phyloP scores from a whole-genome alignment of 1,140 invertebrate genomes.

The Mactra quadrangularis region DNA sequence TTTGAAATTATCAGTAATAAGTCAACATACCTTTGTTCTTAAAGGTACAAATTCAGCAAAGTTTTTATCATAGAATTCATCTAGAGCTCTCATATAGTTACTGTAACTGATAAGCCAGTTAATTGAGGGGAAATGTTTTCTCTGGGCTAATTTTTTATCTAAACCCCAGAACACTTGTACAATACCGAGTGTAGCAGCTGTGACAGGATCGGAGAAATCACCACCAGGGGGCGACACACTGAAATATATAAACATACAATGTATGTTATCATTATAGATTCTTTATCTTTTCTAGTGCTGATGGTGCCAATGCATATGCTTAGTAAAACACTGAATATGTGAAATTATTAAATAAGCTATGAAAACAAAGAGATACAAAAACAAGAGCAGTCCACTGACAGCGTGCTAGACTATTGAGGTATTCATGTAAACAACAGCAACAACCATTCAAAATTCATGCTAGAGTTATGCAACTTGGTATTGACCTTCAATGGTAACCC shows the following conservation, averaged over 20 bases:
- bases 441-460: too few relatives aligned
- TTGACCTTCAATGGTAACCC: too few relatives aligned
- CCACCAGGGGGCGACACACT: slow-evolving; percentile 99
- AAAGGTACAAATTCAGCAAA: slow-evolving; percentile 98
- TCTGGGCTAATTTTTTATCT: slow-evolving; percentile 99
- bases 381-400: too few relatives aligned
- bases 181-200: slow-evolving; percentile 99
- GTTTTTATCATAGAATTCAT: slow-evolving; percentile 99
- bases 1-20: too few relatives aligned
- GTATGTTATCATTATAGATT: too few relatives aligned
- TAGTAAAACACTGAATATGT: too few relatives aligned
- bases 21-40: slow-evolving; percentile 84
- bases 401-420: too few relatives aligned
- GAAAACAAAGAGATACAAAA: too few relatives aligned
- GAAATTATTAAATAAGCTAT: background rate
- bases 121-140: slow-evolving; percentile 99
- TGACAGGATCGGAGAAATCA: slow-evolving; percentile 99
- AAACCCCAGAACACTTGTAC: slow-evolving; percentile 99
- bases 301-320: too few relatives aligned
- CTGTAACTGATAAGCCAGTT: slow-evolving; percentile 99
- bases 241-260: slow-evolving; percentile 61
- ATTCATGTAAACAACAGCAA: too few relatives aligned
- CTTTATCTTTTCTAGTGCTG: too few relatives aligned
- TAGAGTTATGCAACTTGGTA: too few relatives aligned
- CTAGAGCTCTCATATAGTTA: slow-evolving; percentile 98